These are phyloP conservation scores for Chauna torquata DNA, from an alignment of 2,113 vertebrate genomes.

Conservation along the genomic window DNA sequence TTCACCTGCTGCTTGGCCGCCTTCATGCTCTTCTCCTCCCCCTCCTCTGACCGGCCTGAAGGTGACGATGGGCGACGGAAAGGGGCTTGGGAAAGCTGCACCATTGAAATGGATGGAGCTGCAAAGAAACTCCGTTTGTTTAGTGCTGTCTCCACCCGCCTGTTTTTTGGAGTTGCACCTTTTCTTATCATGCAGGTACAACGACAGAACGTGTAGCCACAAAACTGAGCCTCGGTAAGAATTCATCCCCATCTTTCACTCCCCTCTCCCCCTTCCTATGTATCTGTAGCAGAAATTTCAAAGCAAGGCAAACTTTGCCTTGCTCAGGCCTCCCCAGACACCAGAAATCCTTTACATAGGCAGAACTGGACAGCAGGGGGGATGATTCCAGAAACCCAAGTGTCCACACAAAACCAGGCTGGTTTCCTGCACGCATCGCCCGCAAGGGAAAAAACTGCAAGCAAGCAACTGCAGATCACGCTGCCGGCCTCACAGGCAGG, in stretches of 20 bases:
- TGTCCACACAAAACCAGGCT: constrained; percentile 14
- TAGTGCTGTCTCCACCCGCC: not conserved
- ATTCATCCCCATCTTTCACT: not conserved
- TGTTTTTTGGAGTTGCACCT: not conserved
- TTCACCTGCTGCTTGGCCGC: constrained; percentile 69
- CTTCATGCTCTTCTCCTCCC: constrained; percentile 73
- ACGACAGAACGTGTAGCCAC: not conserved
- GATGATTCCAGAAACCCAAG: constrained; percentile 54
- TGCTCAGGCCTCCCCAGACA: not conserved
- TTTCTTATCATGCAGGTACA: not conserved
- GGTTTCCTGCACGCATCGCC: constrained; percentile 24
- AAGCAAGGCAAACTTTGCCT: not conserved
- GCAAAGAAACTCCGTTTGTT: constrained; percentile 41
- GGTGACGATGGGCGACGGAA: constrained; percentile 66
- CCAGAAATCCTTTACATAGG: constrained; percentile 19
- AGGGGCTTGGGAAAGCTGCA: constrained; percentile 85
- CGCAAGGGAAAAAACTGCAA: constrained; percentile 36
- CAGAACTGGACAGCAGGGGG: not conserved
- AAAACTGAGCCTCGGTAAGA: not conserved
- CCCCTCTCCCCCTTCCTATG: not conserved
- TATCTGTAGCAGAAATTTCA: not conserved
- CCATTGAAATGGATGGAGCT: constrained; percentile 81
- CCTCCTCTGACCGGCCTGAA: constrained; percentile 71
- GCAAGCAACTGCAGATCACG: constrained; percentile 53
- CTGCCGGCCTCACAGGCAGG: not conserved